Evolutionary conservation across 2,113 vertebrate species (phyloP), one percentile per base, ranked within the genome.

Genomic region (Pelecanoides urinatrix): DNA sequence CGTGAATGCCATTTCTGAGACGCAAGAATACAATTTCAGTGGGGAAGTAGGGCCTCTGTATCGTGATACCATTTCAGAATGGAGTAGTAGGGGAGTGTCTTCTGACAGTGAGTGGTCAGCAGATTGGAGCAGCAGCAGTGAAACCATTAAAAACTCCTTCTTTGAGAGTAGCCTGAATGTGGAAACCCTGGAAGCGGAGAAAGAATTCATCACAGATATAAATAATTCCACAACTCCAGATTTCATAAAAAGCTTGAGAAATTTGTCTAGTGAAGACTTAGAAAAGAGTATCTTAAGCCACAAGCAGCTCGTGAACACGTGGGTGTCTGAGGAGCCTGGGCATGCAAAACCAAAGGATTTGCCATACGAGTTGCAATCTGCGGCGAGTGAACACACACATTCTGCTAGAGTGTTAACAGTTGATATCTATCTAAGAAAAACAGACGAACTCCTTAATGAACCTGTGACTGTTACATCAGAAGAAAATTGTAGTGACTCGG

Each of bases 361-460:
- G 61, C 83, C 91, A 36, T 86, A 67, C 4, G 50, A 50, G 73
- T 90, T 78, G 73, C 96, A 94, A 62, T 84, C 94, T 84, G 90
- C 58, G 6, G 47, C 23, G 1, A 59, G 56, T 47, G 97, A 97
- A 29, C 89, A 79, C 58, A 3, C 88, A 36, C 84, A 76, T 15
- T 93, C 97, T 80, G 63, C 98, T 85, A 97, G 86, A 88, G 98
- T 98, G 88, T 49, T 98, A 71, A 98, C 97, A 34, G 93, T 98
- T 93, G 98, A 98, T 97, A 98, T 98, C 90, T 98, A 98, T 91
- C 95, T 98, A 67, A 98, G 97, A 14, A 98, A 98, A 97, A 97
- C 97, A 21, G 96, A 97, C 34, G 96, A 98, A 29, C 88, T 96
- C 21, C 96, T 78, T 77, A 73, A 97, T 96, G 94, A 97, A 53